Base-by-base conservation (phyloP, 2,113 vertebrate species). In the Microtus richardsoni region DNA sequence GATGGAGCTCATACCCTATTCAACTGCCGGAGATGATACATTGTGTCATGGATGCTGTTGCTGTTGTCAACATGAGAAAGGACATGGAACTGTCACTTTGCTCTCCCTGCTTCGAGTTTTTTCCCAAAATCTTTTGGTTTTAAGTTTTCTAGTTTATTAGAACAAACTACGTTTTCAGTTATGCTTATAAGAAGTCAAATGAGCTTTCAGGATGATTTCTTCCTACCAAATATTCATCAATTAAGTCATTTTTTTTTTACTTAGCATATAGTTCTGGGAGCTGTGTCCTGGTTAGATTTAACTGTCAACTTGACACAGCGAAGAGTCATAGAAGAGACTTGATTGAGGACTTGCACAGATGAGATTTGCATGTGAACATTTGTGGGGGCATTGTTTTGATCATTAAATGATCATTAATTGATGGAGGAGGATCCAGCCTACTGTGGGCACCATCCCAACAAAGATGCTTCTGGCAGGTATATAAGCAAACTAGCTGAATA, bases 101-200 rank as follows among this genome's bases (percentile, higher is more conserved):
- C 47, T 73, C 49, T 58, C 12, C 3, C n/a, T 68, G 7, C 2
- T 49, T 75, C 24, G 1, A 74, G 14, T 49, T 86, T 95, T 58
- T 54, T 54, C 91, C 58, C 54, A 91, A 84, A 39, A 33, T 58
- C 44, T 44, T 88, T 87, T 44, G 3, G 39, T 24, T 85, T 36
- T 17, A 10, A 73, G 11, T 17, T 30, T 88, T 79, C 22, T 90
- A 17, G 30, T 90, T 87, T 92, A 30, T 83, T 79, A 13, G 19
- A 93, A 89, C 87, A 19, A 89, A 52, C 12, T 5, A 1, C 80
- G 4, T 70, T 92, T 93, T 28, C 54, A 70, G 47, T 75, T 80
- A 75, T 54, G 13, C 77, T 85, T 74, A 68, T 41, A 41, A 78
- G 66, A 79, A 83, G 73, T n/a, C 68, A 91, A 93, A 89, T 71